Conservation (phyloP, 2,113 vertebrate genomes). For the Ancistrus triradiatus region DNA sequence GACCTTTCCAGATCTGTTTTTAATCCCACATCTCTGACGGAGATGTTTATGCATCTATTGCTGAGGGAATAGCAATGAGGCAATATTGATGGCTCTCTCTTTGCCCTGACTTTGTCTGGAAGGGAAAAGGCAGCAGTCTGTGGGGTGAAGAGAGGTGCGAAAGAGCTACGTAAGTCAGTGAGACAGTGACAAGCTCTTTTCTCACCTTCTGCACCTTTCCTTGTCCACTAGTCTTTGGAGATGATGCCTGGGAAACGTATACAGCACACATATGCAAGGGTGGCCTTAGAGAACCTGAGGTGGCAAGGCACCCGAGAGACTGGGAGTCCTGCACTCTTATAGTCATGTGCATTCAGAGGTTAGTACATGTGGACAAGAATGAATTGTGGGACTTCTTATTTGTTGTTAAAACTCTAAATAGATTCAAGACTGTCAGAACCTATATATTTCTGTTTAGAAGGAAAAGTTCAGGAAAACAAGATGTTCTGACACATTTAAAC, state of each 20-base stretch:
- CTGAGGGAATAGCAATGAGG: slow-evolving; percentile 45
- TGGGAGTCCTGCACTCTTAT: slow-evolving; percentile 18
- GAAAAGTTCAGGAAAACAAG: no score
- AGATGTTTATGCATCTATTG: slow-evolving; percentile 41
- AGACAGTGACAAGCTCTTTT: not conserved
- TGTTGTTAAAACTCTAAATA: no score
- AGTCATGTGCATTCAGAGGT: slow-evolving; percentile 57
- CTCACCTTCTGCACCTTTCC: slow-evolving; percentile 1
- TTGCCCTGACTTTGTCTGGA: slow-evolving; percentile 30
- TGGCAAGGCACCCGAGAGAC: slow-evolving; percentile 17
- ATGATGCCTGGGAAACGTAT: slow-evolving; percentile 50
- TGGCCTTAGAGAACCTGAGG: slow-evolving; percentile 19
- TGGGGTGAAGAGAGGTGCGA: slow-evolving; percentile 10
- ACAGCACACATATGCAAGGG: slow-evolving; percentile 33
- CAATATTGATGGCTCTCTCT: slow-evolving; percentile 27
- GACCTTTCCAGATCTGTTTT: slow-evolving; percentile 27
- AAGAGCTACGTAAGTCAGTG: slow-evolving; percentile 30
- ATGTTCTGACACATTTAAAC: no score
- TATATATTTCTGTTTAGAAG: no score
- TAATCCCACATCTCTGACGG: slow-evolving; percentile 23
- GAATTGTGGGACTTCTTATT: no score
- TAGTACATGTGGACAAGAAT: slow-evolving; percentile 24
- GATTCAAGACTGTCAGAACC: no score
- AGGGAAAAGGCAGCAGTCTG: slow-evolving; percentile 8
- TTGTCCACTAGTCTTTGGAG: slow-evolving; percentile 54